Evolutionary conservation across 2,797 vertebrate genomes (phyloP).

Genomic region (Pseudochromis fuscus): DNA sequence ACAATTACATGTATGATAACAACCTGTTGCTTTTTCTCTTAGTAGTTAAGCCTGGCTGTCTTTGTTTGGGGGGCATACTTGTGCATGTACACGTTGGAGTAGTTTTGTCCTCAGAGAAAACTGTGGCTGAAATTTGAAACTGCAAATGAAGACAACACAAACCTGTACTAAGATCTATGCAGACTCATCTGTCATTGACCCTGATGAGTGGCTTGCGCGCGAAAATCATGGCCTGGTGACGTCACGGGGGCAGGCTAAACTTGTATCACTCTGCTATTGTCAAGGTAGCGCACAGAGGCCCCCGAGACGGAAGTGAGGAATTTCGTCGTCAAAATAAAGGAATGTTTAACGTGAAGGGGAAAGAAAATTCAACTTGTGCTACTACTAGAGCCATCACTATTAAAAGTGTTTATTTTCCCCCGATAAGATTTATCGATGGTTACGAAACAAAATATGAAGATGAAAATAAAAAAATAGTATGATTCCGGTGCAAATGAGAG

Average conservation of each 20-base stretch:
- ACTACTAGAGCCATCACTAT: too few relatives aligned
- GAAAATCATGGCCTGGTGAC: constrained; percentile 68
- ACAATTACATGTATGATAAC: not conserved
- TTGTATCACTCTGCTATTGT: constrained; percentile 21
- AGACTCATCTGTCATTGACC: constrained; percentile 9
- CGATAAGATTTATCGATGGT: too few relatives aligned
- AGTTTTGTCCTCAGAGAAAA: not conserved
- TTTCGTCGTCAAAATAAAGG: constrained; percentile 44
- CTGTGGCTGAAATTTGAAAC: not conserved
- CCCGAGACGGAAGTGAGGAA: constrained; percentile 37
- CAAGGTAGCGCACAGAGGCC: constrained; percentile 7
- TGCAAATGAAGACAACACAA: not conserved
- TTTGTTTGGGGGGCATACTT: constrained; percentile 6
- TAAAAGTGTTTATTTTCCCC: too few relatives aligned
- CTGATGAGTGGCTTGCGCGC: constrained; percentile 65
- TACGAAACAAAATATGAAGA: not conserved
- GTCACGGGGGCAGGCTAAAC: constrained; percentile 54
- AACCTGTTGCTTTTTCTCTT: not conserved
- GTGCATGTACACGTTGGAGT: constrained; percentile 7
- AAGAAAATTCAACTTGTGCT: not conserved
- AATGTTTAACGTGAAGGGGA: not conserved
- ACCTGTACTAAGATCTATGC: not conserved
- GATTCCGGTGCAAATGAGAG: too few relatives aligned
- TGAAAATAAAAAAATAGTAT: too few relatives aligned
- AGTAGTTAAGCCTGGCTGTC: not conserved